Evolutionary conservation across 2,797 vertebrate genomes (phyloP), one percentile per base, ranked within the genome.

Genomic region (Tolypeutes matacus): DNA sequence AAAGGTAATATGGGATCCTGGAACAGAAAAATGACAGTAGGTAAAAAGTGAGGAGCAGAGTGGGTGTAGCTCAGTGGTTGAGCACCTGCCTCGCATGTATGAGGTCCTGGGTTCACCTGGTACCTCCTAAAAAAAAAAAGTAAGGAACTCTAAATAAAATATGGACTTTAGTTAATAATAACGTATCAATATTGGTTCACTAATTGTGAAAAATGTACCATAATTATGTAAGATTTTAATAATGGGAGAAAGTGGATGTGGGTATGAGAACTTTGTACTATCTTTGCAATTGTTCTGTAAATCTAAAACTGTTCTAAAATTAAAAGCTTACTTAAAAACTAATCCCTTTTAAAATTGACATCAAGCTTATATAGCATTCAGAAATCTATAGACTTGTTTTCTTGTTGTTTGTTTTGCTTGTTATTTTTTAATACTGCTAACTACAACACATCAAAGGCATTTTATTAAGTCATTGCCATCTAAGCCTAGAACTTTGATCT

Each of bases 401-500:
- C 78, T 51, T 8, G 31, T 42, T 84, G 23, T 77, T 53, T 81
- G 7, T 36, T 75, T 78, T 85, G 42, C 17, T 86, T 72, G 29
- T 29, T 29, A 86, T 94, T 80, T 94, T 91, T 89, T 75, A 87
- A 89, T 65, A 76, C 27, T 95, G 60, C 56, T 92, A 69, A 81
- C 20, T 31, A 76, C 7, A 92, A 77, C 3, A 65, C 60, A 78
- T 53, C 69, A 85, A 87, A 76, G 60, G 14, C 42, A 92, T 78
- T 90, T 92, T 84, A 81, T 92, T 70, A 91, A 88, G 56, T 39
- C 58, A 78, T 87, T 91, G n/a, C 60, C 73, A 77, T 65, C 49
- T 81, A 75, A 31, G 12, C 36, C 4, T 64, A 89, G 77, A 89
- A 2, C 73, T 88, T 65, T 65, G 25, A 83, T 51, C 25, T 89